Conservation (phyloP, 2,797 vertebrate genomes). For the Tympanoctomys barrerae region DNA sequence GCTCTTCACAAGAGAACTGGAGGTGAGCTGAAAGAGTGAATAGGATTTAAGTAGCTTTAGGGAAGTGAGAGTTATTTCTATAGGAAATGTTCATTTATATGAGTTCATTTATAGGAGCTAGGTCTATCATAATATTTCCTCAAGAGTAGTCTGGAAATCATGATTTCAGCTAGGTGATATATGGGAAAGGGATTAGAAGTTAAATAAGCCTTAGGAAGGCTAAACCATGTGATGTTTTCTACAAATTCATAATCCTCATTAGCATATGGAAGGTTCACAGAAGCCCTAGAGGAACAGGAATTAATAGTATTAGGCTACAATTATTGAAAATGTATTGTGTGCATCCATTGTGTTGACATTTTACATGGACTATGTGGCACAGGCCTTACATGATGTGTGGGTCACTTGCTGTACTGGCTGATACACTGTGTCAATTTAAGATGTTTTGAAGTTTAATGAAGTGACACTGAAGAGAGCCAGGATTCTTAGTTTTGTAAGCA, state of each 20-base stretch:
- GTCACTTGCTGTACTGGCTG: background rate
- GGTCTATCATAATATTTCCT: conserved; percentile 30
- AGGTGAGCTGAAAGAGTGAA: background rate
- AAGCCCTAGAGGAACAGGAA: background rate
- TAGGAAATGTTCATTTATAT: background rate
- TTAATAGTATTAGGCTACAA: background rate
- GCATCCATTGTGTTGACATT: background rate
- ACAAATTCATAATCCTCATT: background rate
- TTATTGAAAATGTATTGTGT: background rate
- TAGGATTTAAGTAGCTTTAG: background rate
- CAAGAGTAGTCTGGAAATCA: background rate
- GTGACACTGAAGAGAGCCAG: no score
- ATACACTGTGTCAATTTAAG: no score
- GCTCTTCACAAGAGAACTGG: background rate
- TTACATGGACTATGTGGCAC: background rate
- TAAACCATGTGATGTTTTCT: background rate
- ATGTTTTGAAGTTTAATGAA: no score
- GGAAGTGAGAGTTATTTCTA: conserved; percentile 20
- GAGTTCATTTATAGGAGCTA: conserved; percentile 9
- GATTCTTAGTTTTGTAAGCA: no score
- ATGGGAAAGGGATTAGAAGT: background rate
- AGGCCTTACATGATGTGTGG: background rate
- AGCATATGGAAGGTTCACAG: background rate
- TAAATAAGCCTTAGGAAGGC: background rate
- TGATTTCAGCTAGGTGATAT: conserved; percentile 32